Conservation (phyloP, 2,113 vertebrate genomes). For the Rhombomys opimus region DNA sequence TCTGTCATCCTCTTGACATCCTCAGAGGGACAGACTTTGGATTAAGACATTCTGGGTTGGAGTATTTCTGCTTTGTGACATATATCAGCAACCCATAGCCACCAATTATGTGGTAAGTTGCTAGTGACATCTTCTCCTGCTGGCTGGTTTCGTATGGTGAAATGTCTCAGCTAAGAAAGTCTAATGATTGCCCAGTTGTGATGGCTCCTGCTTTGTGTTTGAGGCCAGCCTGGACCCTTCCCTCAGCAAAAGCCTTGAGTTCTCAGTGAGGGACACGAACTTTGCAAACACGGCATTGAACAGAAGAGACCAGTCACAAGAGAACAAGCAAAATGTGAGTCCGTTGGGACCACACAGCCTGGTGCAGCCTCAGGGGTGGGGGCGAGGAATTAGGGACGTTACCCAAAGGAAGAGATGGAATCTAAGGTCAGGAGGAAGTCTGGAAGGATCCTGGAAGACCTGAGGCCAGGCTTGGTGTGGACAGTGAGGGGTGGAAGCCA, state of each 20-base stretch:
- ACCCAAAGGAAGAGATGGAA: not conserved
- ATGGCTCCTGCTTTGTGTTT: not conserved
- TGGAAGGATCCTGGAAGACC: too few species aligned
- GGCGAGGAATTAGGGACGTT: rapidly evolving
- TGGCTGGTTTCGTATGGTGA: not conserved
- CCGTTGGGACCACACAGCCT: not conserved
- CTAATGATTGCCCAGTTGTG: not conserved
- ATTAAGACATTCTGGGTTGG: not conserved
- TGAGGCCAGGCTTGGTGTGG: not conserved
- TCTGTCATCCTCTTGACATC: not conserved
- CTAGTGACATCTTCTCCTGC: not conserved
- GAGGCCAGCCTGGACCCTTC: not conserved
- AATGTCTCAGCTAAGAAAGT: not conserved
- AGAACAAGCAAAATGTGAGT: too few species aligned
- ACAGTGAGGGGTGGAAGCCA: rapidly evolving
- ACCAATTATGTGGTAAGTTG: not conserved
- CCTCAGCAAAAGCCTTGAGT: not conserved
- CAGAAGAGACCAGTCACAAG: not conserved
- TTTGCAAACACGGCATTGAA: not conserved
- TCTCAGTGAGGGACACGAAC: not conserved
- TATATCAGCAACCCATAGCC: too few species aligned
- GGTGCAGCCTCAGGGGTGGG: not conserved
- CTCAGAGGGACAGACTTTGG: not conserved
- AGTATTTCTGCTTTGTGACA: not conserved
- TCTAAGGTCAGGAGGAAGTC: not conserved